Base-by-base conservation (phyloP, 1,140 invertebrate genomes). In the Nephotettix cincticeps region DNA sequence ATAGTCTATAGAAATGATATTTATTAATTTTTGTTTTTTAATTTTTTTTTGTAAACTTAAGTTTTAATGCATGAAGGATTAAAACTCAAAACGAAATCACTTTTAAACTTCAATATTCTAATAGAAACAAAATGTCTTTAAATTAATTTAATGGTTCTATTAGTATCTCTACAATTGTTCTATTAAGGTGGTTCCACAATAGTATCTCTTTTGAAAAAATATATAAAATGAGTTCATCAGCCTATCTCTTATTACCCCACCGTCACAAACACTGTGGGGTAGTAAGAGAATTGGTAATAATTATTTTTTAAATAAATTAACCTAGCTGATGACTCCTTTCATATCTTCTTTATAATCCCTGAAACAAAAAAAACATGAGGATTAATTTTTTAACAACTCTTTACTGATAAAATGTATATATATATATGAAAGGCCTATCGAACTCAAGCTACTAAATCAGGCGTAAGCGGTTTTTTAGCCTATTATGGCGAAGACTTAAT, bases 341-440 rank as follows among this genome's bases (percentile, higher is more conserved):
- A 64, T 64, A 64, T 64, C 61, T 64, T 64, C 61, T 64, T 64
- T 64, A 64, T 64, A 64, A 64, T 64, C 6, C 25, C n/a, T 27
- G 61, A 64, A 64, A 11, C 25, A 11, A 25, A 64, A 64, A 64
- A 64, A 64, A 64, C 25, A 64, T 64, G 61, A 64, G 61, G 6
- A 64, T 64, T 29, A 6, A 64, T 64, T 64, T 64, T 64, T 6
- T 9, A 64, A 29, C 25, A 64, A 64, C 61, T 64, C 61, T 64
- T 64, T 64, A 64, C 61, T 11, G 23, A 64, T 11, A 68, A 43
- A 6, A 30, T 4, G 11, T 68, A 43, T 36, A 30, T 4, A 21
- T 68, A 47, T 23, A 25, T 25, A 6, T 36, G 27, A 43, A 17
- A 36, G 65, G 65, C 65, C n/a, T 43, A 45, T 17, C 65, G 65